Base-by-base conservation (phyloP, 2,888 invertebrate species). In the Netelia virgata region DNA sequence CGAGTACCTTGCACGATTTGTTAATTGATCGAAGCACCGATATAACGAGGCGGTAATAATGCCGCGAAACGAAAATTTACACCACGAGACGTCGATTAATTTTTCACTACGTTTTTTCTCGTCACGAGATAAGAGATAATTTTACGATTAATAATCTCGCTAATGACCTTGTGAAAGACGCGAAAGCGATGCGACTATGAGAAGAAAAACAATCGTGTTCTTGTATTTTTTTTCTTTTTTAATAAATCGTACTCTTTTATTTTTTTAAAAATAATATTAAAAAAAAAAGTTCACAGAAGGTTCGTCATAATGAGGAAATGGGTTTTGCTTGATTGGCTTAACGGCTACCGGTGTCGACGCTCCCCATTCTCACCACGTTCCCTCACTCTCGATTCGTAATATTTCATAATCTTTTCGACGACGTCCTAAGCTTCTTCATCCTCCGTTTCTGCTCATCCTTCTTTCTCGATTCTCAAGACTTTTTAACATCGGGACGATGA, bases 381-480 rank as follows among this genome's bases (percentile, higher is more conserved):
- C 1, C 36, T 36, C 36, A 3, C 36, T 36, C 36, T 5, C 16
- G 36, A 28, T 72, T 53, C 53, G 50, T 76, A 69, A 57, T 63
- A 77, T 77, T 81, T 81, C 59, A 68, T 76, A 76, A 79, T 68
- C 43, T 61, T 63, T 84, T 66, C 16, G 61, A 55, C 59, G 41
- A 63, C 16, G 28, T 68, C 61, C 50, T 16, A 76, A 50, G 59
- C 61, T 72, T 73, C 53, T 73, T 41, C 20, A 18, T 47, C 47
- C 10, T 70, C n/a, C 23, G 47, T 61, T 57, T 70, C 63, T n/a
- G 36, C 50, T 28, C 55, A 41, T 20, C 18, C 11, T 41, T 70
- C 41, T 55, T 20, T 16, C 63, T 53, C 23, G 55, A 36, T 50
- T 36, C 64, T 50, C n/a, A 28, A 57, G 53, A 23, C 50, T 36